Percentiles rank a stretch among this genome's conserved stretches.
These are phyloP conservation scores for Eulemur coronatus DNA, from an alignment of 2,797 vertebrate genomes.

Conservation along the genomic window DNA sequence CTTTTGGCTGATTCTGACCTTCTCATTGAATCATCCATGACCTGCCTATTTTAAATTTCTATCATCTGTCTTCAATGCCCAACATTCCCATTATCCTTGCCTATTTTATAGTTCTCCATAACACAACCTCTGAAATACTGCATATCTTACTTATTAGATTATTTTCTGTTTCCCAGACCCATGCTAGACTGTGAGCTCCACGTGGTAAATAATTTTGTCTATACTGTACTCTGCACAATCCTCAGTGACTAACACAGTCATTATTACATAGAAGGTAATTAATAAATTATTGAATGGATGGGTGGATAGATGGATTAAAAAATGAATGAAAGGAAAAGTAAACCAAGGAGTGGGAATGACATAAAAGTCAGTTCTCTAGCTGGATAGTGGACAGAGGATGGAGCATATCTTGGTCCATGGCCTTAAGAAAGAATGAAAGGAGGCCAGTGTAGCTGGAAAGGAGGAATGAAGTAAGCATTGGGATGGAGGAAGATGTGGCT, in stretches of 20 bases:
- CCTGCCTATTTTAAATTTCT: background rate
- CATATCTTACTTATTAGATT: background rate
- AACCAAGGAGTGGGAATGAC: background rate
- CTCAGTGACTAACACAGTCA: background rate
- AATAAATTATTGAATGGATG: background rate
- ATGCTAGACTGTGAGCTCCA: background rate
- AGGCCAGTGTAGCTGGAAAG: background rate
- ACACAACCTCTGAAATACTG: background rate
- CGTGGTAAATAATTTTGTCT: background rate
- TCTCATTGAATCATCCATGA: background rate
- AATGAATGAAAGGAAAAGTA: background rate
- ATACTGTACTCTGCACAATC: background rate
- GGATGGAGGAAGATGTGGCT: background rate
- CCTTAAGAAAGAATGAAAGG: background rate
- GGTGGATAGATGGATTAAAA: background rate
- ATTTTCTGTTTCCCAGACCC: background rate
- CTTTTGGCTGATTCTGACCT: background rate
- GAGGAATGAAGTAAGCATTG: background rate
- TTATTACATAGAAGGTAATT: background rate
- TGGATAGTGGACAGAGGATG: background rate
- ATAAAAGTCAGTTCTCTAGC: background rate
- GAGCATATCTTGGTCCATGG: background rate
- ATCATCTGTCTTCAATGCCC: background rate
- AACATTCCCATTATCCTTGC: background rate
- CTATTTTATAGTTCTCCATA: slow-evolving; percentile 40